phyloP scores from a whole-genome alignment of 2,888 invertebrate species.

The Endotricha flammealis region DNA sequence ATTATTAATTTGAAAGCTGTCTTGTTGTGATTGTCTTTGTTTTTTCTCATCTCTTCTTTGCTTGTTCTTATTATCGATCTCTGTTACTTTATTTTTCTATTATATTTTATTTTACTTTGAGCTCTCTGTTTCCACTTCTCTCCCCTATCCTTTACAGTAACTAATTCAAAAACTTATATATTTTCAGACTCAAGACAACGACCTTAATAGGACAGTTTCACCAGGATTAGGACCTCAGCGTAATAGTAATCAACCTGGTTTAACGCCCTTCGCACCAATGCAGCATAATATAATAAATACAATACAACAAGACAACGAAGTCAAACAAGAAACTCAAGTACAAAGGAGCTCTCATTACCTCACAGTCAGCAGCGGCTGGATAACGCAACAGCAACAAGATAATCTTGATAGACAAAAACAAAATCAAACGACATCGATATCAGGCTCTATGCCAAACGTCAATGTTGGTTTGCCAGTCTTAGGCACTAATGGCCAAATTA shows the following conservation, averaged over 20 bases:
- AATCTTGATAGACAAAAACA: constrained; percentile 49
- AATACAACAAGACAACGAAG: constrained; percentile 41
- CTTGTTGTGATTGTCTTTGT: no score
- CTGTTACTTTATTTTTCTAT: no score
- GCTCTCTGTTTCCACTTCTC: no score
- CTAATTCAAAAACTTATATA: no score
- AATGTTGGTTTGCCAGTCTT: constrained; percentile 64
- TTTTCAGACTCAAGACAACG: constrained; percentile 56
- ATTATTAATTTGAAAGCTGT: no score
- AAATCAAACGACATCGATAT: constrained; percentile 27
- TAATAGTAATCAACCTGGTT: constrained; percentile 34
- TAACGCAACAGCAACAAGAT: constrained; percentile 56
- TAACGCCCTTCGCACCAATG: constrained; percentile 34
- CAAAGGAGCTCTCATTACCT: constrained; percentile 67
- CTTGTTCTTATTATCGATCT: no score
- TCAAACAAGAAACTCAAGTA: constrained; percentile 56
- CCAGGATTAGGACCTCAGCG: constrained; percentile 43
- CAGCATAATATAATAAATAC: constrained; percentile 42
- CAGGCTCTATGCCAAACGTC: constrained; percentile 34
- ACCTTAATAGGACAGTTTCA: constrained; percentile 44
- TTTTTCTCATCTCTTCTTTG: no score
- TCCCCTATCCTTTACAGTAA: no score
- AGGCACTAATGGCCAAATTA: constrained; percentile 79
- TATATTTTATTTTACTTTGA: no score
- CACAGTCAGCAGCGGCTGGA: constrained; percentile 71